A percentile compares a stretch with the other conserved stretches of the same genome.
phyloP scores from a whole-genome alignment of 2,113 vertebrate species.

The Cariama cristata region DNA sequence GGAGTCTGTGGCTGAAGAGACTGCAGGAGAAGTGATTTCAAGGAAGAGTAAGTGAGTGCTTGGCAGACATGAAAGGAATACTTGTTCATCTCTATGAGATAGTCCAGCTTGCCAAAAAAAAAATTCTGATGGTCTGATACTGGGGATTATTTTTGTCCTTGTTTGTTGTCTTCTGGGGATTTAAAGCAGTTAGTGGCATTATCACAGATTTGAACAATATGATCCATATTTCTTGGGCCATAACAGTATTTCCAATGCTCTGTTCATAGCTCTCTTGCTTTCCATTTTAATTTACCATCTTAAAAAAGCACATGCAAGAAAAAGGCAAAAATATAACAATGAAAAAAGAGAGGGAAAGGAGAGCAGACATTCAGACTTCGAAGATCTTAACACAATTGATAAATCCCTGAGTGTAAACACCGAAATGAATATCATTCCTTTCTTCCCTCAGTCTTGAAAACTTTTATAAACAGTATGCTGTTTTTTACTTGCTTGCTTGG shows the following conservation, averaged over 20 bases:
- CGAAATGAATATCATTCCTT: background rate
- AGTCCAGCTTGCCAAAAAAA: background rate
- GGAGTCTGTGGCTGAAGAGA: background rate
- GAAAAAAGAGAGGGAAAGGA: background rate
- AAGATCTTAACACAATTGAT: background rate
- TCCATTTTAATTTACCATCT: background rate
- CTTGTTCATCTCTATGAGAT: background rate
- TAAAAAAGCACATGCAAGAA: background rate
- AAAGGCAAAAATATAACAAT: background rate
- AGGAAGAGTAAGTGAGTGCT: background rate
- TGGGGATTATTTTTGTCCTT: background rate
- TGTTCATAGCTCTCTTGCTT: background rate
- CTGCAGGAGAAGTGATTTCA: background rate
- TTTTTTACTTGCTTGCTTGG: background rate
- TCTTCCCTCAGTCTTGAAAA: background rate
- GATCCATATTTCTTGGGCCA: background rate
- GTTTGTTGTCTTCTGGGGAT: background rate
- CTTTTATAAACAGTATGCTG: accelerated
- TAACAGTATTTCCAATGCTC: background rate
- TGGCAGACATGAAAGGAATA: background rate
- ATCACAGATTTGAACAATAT: background rate
- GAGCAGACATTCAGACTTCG: background rate
- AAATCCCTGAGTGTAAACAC: background rate
- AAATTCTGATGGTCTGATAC: background rate
- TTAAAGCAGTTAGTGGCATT: background rate